Conservation (phyloP, 2,888 invertebrate species). For the Andrena trimmerana region DNA sequence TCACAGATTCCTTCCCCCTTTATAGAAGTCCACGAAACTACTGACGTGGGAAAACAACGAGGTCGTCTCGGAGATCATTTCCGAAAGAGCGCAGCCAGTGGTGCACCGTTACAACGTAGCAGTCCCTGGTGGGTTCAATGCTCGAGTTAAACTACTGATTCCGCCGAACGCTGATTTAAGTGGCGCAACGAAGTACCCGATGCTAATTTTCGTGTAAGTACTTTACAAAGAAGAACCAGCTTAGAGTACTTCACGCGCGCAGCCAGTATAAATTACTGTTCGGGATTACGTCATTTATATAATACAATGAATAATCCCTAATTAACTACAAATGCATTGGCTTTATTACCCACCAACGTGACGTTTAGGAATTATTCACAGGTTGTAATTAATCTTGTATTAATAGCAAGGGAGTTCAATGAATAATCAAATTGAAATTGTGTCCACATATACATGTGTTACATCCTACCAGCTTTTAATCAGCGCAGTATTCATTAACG, state of each 20-base stretch:
- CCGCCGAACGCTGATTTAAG: constrained; percentile 90
- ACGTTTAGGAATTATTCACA: constrained; percentile 16
- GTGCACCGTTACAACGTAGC: constrained; percentile 88
- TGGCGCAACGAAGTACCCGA: constrained; percentile 91
- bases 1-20: constrained; percentile 8
- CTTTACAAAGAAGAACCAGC: too few relatives aligned
- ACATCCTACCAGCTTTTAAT: background rate
- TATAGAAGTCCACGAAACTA: constrained; percentile 81
- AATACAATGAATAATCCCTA: background rate
- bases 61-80: constrained; percentile 86
- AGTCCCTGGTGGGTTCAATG: constrained; percentile 89
- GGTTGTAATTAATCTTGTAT: constrained; percentile 17
- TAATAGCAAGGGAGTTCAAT: background rate
- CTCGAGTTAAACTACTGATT: constrained; percentile 91
- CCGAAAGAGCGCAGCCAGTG: constrained; percentile 87
- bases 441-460: background rate
- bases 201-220: constrained; percentile 94
- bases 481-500: background rate
- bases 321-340: constrained; percentile 10
- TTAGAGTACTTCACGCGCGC: background rate
- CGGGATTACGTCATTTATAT: background rate
- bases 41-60: constrained; percentile 90
- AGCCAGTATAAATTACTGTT: background rate
- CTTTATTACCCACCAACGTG: background rate
- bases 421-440: constrained; percentile 19